Evolutionary conservation across 2,888 invertebrate genomes (phyloP), one percentile per base, ranked within the genome.

Genomic region (Alviniconcha strummeri): DNA sequence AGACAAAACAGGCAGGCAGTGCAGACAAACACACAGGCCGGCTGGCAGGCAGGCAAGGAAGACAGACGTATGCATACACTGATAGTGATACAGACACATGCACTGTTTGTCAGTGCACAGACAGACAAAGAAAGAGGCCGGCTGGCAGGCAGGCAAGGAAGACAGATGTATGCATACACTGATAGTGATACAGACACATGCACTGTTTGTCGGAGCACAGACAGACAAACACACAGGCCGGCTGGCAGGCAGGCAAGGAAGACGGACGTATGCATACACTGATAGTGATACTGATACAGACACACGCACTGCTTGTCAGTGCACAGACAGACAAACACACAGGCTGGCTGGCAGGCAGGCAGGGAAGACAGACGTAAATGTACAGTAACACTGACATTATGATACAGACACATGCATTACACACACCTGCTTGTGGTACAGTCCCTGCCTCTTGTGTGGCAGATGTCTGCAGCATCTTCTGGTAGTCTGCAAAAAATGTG

Each of bases 401-500:
- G 36, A 36, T 36, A 36, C 36, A 36, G 36, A 36, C 36, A 36
- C 36, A 36, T 36, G 36, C 36, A 36, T 11, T 36, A 72, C 72
- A 36, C 72, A 72, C 52, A 72, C 72, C n/a, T 71, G 71, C 11
- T 52, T 78, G 78, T 15, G 57, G 52, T 52, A 60, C 57, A 17
- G 69, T 13, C 4, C 69, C 69, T n/a, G 36, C 67, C 36, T 82
- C 82, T 19, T 60, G 76, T 52, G 15, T 6, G 15, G 19, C 69
- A 36, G 82, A 82, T 56, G 84, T 87, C 77, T 90, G 90, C 77
- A 89, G 85, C 89, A 91, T 90, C 87, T 91, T 91, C 89, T 91
- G 88, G 83, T 90, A 90, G 84, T 91, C 91, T 91, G 89, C 19
- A 87, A 88, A 52, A 17, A 13, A 80, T 36, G 36, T 36, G 36